phyloP scores from a whole-genome alignment of 2,797 vertebrate species.

The Avahi laniger region DNA sequence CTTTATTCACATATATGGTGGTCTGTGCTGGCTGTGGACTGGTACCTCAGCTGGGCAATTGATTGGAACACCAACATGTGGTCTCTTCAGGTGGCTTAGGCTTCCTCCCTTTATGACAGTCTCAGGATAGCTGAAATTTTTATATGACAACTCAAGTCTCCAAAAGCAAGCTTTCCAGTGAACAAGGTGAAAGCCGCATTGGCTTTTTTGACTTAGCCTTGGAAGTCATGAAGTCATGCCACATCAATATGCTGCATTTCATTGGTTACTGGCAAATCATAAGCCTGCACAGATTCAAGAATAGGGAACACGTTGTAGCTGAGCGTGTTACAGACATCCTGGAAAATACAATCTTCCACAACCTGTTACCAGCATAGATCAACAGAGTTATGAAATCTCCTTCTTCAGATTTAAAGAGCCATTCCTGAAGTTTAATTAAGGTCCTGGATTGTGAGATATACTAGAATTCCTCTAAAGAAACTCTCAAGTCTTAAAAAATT shows the following conservation, averaged over 20 bases:
- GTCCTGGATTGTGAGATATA: background rate
- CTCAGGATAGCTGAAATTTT: background rate
- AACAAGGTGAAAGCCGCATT: background rate
- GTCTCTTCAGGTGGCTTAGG: background rate
- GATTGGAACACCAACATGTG: background rate
- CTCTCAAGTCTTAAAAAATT: background rate
- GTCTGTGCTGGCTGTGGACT: background rate
- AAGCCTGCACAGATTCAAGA: background rate
- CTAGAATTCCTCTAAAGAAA: slow-evolving; percentile 2
- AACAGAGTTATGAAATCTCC: background rate
- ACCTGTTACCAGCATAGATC: background rate
- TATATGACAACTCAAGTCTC: background rate
- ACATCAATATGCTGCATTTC: background rate
- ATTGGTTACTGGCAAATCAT: background rate
- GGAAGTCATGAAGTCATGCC: background rate
- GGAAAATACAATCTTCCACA: background rate
- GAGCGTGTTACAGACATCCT: background rate
- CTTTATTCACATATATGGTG: background rate
- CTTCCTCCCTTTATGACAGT: background rate
- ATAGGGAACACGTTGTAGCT: background rate
- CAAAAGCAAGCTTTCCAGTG: background rate
- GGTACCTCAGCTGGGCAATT: background rate
- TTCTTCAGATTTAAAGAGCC: background rate
- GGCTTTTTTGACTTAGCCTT: background rate
- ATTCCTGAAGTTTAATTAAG: slow-evolving; percentile 10